phyloP scores from a whole-genome alignment of 2,888 invertebrate species.

The Scaeva pyrastri region DNA sequence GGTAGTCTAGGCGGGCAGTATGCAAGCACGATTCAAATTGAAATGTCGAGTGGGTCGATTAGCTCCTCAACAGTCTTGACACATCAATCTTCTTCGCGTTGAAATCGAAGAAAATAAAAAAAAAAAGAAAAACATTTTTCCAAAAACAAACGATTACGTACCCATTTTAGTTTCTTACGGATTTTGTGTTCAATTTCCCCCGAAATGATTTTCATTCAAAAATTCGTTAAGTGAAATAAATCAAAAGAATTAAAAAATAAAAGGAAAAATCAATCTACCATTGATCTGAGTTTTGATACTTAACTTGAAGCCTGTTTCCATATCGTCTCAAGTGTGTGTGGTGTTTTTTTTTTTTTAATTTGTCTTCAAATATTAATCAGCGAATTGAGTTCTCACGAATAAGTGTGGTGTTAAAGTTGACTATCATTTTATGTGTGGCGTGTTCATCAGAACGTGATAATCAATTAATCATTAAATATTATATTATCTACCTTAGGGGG shows the following conservation, averaged over 20 bases:
- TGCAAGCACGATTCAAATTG: constrained; percentile 59
- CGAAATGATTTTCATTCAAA: background rate
- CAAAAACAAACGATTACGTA: constrained; percentile 19
- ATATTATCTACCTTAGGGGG: no score
- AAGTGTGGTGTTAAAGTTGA: constrained; percentile 3
- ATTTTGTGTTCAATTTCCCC: background rate
- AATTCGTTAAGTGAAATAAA: background rate
- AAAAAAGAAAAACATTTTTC: background rate
- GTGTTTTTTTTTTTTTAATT: no score
- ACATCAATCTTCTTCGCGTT: constrained; percentile 36
- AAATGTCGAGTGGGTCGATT: constrained; percentile 56
- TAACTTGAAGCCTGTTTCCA: background rate
- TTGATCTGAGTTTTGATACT: background rate
- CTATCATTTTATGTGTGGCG: constrained; percentile 14
- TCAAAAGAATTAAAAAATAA: background rate
- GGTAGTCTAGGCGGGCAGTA: constrained; percentile 41
- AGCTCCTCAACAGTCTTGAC: constrained; percentile 25
- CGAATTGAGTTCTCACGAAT: constrained; percentile 6
- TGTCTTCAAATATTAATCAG: background rate
- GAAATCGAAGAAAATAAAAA: constrained; percentile 33
- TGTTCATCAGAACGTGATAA: constrained; percentile 22
- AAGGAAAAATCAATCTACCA: no score
- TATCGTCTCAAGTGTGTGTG: no score
- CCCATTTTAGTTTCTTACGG: background rate
- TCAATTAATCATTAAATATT: no score